Evolutionary conservation across 2,888 invertebrate genomes (phyloP), one percentile per base, ranked within the genome.

Genomic region (Ophraella communa): DNA sequence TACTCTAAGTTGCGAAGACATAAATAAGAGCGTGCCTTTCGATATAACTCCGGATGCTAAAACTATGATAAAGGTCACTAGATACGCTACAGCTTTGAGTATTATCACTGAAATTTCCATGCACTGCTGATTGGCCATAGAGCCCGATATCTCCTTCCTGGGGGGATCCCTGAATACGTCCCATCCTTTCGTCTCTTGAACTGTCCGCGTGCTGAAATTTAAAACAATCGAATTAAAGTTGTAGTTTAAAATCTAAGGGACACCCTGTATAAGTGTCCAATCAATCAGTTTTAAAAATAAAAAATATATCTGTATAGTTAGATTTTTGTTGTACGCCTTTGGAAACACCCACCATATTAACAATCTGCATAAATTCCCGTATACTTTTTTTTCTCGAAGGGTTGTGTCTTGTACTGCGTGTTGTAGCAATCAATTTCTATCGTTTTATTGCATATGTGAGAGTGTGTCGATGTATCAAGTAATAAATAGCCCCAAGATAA

Each of bases 121-220:
- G 82, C 94, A 95, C 81, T 89, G 89, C 83, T 94, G 93, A 80
- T 90, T 92, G 74, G 93, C 93, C 88, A 93, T 93, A 56, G 94
- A 94, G 70, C 94, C 93, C 73, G 92, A 92, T 83, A 94, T 93
- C 83, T 90, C 89, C 83, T 94, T 93, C 74, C 91, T 91, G 8
- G 96, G 96, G 73, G 95, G 91, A 82, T 95, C 92, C 79, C 95
- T 87, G 85, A 97, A 97, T 65, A 96, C 95, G 87, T 97, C 96
- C 97, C 97, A 97, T 89, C 92, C 93, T 90, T 94, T 94, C 75
- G 93, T 93, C 82, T 93, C 94, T 78, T 90, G 90, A 74, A 93
- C 89, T 67, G 93, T 93, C 78, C 93, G 86, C 83, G 91, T 91
- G 80, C 93, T 93, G 85, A 42, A 87, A 85, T n/a, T n/a, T n/a